Evolutionary conservation across 2,888 invertebrate species (phyloP).

Genomic region (Lydus trimaculatus): DNA sequence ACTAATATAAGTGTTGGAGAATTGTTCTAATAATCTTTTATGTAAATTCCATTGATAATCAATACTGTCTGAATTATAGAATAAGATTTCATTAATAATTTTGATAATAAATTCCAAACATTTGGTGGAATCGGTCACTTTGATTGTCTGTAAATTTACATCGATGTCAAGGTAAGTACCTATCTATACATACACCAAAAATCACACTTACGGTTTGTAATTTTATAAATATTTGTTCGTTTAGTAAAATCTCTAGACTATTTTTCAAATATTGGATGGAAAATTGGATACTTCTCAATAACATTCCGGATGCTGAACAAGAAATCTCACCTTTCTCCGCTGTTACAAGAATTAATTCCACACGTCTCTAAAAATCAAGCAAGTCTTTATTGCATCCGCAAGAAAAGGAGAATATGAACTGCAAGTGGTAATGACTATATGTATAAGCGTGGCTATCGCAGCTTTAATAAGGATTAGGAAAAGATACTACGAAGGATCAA

Average conservation of each 20-base stretch:
- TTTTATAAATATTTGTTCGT: slow-evolving; percentile 47
- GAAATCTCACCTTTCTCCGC: slow-evolving; percentile 36
- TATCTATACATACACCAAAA: too few species aligned
- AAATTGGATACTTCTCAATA: slow-evolving; percentile 52
- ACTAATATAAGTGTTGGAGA: slow-evolving; percentile 31
- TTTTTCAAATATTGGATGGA: slow-evolving; percentile 47
- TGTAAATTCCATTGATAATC: slow-evolving; percentile 32
- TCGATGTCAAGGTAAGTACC: too few species aligned
- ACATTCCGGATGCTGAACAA: slow-evolving; percentile 43
- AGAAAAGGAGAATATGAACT: too few species aligned
- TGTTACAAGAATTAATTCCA: slow-evolving; percentile 45
- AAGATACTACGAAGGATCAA: too few species aligned
- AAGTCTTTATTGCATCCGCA: not conserved
- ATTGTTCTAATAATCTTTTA: slow-evolving; percentile 28
- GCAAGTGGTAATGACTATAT: too few species aligned
- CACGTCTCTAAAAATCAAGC: slow-evolving; percentile 44
- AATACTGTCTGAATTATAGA: slow-evolving; percentile 38
- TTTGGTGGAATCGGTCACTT: not conserved
- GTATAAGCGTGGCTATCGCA: too few species aligned
- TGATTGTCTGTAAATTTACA: slow-evolving; percentile 37
- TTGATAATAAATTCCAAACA: slow-evolving; percentile 21
- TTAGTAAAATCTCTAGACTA: slow-evolving; percentile 50
- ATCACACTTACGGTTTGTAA: slow-evolving; percentile 35
- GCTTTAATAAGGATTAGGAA: too few species aligned
- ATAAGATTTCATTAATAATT: slow-evolving; percentile 30